Percentiles rank a stretch among this genome's conserved stretches.
Evolutionary conservation across 2,113 vertebrate species (phyloP).

Genomic region (Upupa epops): DNA sequence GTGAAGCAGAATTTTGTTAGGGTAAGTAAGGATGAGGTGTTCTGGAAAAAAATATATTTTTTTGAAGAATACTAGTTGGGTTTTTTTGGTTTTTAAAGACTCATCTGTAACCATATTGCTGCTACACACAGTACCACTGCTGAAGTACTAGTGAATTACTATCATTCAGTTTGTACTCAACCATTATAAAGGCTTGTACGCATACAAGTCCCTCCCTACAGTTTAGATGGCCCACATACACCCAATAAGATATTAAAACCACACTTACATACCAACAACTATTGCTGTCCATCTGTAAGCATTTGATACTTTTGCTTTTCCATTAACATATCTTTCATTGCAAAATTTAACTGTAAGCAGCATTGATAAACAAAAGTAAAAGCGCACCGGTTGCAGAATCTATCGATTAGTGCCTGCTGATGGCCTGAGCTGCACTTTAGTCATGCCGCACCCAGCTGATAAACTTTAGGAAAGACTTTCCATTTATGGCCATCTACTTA

Average conservation of each 20-base stretch:
- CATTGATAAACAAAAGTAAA: constrained; percentile 26
- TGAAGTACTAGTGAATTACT: neutral
- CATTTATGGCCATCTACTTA: constrained; percentile 87
- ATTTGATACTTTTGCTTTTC: constrained; percentile 13
- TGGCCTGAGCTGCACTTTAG: constrained; percentile 78
- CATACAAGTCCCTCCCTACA: neutral
- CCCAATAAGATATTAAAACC: neutral
- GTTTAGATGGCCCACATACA: neutral
- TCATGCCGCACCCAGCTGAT: constrained; percentile 85
- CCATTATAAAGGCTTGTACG: neutral
- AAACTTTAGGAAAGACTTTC: constrained; percentile 79
- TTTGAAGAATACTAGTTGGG: neutral
- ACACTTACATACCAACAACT: constrained; percentile 8
- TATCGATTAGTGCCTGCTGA: constrained; percentile 70
- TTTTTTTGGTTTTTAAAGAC: neutral
- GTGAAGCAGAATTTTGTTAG: neutral
- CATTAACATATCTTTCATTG: constrained; percentile 20
- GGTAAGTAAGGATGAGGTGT: neutral
- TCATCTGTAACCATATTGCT: neutral
- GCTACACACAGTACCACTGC: neutral
- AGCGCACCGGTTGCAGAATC: constrained; percentile 65
- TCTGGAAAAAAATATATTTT: neutral
- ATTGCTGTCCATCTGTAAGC: constrained; percentile 19
- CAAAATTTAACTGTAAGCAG: constrained; percentile 51
- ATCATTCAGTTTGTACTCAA: neutral